Percentiles rank a stretch among this genome's conserved stretches.
Evolutionary conservation across 2,888 invertebrate species (phyloP).

Genomic region (Archips crataeganus): DNA sequence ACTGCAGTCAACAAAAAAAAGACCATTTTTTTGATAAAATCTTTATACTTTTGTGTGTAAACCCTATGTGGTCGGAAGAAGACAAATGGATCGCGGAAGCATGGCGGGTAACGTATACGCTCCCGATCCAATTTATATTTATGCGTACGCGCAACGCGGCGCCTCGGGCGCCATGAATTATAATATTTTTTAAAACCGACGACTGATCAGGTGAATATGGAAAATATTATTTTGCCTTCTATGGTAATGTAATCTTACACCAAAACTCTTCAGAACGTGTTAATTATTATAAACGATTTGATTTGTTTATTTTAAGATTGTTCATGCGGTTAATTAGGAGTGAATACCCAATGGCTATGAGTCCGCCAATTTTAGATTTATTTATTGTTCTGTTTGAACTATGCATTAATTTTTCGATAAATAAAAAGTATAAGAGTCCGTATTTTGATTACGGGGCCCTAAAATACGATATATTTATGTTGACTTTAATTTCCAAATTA

Average conservation of each 20-base stretch:
- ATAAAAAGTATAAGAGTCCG: too few relatives aligned
- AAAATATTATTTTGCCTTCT: background rate
- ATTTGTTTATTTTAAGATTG: too few relatives aligned
- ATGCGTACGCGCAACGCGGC: slow-evolving; percentile 55
- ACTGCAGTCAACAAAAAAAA: too few relatives aligned
- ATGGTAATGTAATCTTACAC: background rate
- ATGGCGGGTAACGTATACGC: slow-evolving; percentile 56
- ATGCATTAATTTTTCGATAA: too few relatives aligned
- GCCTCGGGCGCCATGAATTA: slow-evolving; percentile 51
- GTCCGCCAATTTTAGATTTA: too few relatives aligned
- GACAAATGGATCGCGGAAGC: slow-evolving; percentile 75
- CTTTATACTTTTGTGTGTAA: slow-evolving; percentile 43
- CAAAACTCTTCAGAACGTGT: too few relatives aligned
- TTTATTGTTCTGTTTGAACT: too few relatives aligned
- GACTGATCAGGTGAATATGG: slow-evolving; percentile 41
- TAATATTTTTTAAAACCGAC: slow-evolving; percentile 12
- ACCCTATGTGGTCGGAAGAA: slow-evolving; percentile 62
- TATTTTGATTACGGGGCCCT: background rate
- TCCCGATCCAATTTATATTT: slow-evolving; percentile 70
- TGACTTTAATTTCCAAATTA: too few relatives aligned
- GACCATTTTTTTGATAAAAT: too few relatives aligned
- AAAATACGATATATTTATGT: background rate
- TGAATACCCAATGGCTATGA: too few relatives aligned
- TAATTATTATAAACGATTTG: too few relatives aligned
- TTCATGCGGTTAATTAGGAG: too few relatives aligned